Evolutionary conservation across 2,113 vertebrate species (phyloP).

Genomic region (Cygnus atratus): DNA sequence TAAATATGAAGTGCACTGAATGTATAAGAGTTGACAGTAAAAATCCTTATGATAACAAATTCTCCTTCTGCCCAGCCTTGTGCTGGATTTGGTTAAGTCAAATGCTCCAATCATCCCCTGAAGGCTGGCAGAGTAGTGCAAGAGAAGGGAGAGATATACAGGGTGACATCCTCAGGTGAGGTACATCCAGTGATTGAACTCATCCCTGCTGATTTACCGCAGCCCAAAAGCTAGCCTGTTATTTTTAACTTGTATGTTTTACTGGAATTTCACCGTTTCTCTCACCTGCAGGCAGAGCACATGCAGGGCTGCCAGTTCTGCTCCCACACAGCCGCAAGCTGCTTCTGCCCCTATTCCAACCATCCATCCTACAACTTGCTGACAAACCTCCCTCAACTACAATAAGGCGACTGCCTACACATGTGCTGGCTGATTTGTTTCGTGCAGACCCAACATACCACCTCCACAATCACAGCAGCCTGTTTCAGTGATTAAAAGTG

Average conservation of each 20-base stretch:
- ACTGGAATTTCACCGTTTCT: neutral
- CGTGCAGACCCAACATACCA: constrained; percentile 56
- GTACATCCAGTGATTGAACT: neutral
- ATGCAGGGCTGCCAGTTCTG: neutral
- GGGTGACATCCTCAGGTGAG: neutral
- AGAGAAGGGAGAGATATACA: neutral
- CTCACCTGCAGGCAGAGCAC: neutral
- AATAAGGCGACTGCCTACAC: constrained; percentile 57
- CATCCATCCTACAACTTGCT: neutral
- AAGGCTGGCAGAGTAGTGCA: neutral
- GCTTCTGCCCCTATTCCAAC: neutral
- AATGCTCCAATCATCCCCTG: neutral
- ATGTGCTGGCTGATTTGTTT: constrained; percentile 47
- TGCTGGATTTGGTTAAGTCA: neutral
- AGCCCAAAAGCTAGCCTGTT: neutral
- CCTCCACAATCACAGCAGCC: constrained; percentile 62
- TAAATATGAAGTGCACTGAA: neutral
- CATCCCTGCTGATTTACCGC: neutral
- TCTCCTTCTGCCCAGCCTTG: neutral
- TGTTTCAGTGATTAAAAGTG: constrained; percentile 39
- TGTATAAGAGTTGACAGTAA: neutral
- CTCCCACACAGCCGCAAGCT: constrained; percentile 25
- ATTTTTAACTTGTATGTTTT: constrained; percentile 9
- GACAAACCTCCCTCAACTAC: constrained; percentile 31
- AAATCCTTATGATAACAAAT: neutral